phyloP scores from a whole-genome alignment of 2,797 vertebrate genomes.

The Danio choprae region DNA sequence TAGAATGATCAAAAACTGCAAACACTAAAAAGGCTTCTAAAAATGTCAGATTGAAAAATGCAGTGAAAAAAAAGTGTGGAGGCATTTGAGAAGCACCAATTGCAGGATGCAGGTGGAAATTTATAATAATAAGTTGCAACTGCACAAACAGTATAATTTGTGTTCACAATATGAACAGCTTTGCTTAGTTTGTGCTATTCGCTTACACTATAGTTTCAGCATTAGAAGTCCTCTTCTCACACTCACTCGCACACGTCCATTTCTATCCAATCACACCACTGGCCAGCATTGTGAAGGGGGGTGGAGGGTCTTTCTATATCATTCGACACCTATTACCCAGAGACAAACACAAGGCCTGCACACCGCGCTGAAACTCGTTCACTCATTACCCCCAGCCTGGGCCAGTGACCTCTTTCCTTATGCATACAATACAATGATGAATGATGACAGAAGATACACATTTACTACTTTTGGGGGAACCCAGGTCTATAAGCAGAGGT shows the following conservation, averaged over 20 bases:
- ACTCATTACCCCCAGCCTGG: conserved; percentile 41
- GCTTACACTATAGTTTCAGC: background rate
- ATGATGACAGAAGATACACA: conserved; percentile 48
- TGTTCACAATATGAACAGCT: background rate
- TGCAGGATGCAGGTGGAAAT: background rate
- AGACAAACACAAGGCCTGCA: conserved; percentile 42
- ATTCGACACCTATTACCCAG: conserved; percentile 53
- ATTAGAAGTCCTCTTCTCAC: background rate
- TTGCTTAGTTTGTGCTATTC: background rate
- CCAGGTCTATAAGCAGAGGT: conserved; percentile 26
- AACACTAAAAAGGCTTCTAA: too few relatives aligned
- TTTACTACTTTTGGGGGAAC: conserved; percentile 37
- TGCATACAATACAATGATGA: conserved; percentile 50
- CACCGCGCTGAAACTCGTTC: conserved; percentile 22
- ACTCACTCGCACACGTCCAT: background rate
- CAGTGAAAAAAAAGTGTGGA: background rate
- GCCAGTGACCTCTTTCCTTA: conserved; percentile 28
- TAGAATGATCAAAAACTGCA: background rate
- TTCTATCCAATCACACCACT: conserved; percentile 32
- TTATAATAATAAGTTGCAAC: background rate
- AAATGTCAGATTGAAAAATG: too few relatives aligned
- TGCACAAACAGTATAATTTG: background rate
- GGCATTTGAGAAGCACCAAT: background rate
- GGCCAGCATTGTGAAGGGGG: conserved; percentile 35
- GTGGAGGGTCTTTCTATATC: conserved; percentile 45